These are phyloP conservation scores for Dreissena rostriformis DNA, from an alignment of 1,140 invertebrate genomes.

Conservation along the genomic window DNA sequence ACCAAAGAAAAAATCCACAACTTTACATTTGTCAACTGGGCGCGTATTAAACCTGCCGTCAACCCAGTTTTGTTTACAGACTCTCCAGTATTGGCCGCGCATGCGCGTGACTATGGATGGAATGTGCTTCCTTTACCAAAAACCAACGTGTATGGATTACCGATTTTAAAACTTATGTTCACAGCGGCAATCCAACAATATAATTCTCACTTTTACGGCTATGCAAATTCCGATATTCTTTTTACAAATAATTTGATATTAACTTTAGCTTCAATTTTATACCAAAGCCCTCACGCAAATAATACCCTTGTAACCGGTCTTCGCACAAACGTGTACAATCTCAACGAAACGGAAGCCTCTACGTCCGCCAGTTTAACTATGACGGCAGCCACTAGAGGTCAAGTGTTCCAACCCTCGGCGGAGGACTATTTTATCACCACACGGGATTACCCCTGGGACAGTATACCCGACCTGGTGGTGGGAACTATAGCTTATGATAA, in stretches of 20 bases:
- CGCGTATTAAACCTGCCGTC: slow-evolving; percentile 44
- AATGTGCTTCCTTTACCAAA: slow-evolving; percentile 19
- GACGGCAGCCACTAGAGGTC: neutral
- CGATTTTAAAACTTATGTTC: slow-evolving; percentile 64
- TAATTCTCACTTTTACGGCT: slow-evolving; percentile 60
- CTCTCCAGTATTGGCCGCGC: neutral
- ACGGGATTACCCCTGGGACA: slow-evolving; percentile 20
- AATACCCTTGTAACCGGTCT: slow-evolving; percentile 45
- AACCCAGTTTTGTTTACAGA: slow-evolving; percentile 60
- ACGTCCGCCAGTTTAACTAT: neutral
- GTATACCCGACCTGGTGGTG: slow-evolving; percentile 30
- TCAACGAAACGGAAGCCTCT: slow-evolving; percentile 36
- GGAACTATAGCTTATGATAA: slow-evolving; percentile 24
- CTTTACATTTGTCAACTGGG: slow-evolving; percentile 60
- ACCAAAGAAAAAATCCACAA: slow-evolving; percentile 47
- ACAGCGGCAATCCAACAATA: slow-evolving; percentile 46
- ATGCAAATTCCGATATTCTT: slow-evolving; percentile 63
- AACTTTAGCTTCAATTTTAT: slow-evolving; percentile 38
- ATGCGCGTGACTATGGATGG: slow-evolving; percentile 49
- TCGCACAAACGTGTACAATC: slow-evolving; percentile 55
- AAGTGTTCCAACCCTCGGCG: slow-evolving; percentile 17
- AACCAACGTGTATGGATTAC: slow-evolving; percentile 42
- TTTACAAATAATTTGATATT: slow-evolving; percentile 55
- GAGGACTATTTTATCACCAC: slow-evolving; percentile 44
- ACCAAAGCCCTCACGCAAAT: neutral